Evolutionary conservation across 2,888 invertebrate genomes (phyloP), one percentile per base, ranked within the genome.

Genomic region (Drosophila barbarae): DNA sequence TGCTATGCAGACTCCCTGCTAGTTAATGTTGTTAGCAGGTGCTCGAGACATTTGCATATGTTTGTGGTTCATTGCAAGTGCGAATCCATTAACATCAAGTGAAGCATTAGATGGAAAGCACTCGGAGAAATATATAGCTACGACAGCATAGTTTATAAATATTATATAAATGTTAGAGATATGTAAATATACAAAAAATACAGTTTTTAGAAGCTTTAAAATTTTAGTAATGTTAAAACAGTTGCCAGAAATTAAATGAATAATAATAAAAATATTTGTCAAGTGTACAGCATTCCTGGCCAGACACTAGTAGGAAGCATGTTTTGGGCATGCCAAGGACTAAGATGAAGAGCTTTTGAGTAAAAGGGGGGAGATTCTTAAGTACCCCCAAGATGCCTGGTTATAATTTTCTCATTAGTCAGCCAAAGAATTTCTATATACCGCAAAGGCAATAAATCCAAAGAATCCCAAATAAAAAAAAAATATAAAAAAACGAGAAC

Each of bases 31-130:
- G 84, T 84, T 80, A 83, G 75, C 84, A 84, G 82, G 81, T 81
- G 78, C 81, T 78, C 69, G 74, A 84, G 82, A 84, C 84, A 83
- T 83, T 83, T 85, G 81, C 84, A 82, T 85, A 73, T 74, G 70
- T 74, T 76, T 85, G 82, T 74, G 84, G 82, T 84, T 82, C 82
- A 73, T 73, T 76, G 79, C 71, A 71, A 82, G 85, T 84, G 84
- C 76, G 83, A 85, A 85, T 85, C 79, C 82, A 82, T 84, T 82
- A 82, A 76, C 76, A 85, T 81, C 69, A 74, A 85, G 78, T 76
- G 64, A 70, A 72, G 61, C 65, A 69, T 58, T 68, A 70, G 63
- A 54, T 47, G 39, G 34, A 47, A 56, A 36, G 46, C 71, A 68
- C 59, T 38, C 10, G 5, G 46, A 46, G 23, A 60, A 60, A 60